These are phyloP conservation scores for Amia ocellicauda DNA, from an alignment of 2,113 vertebrate species.

Conservation along the genomic window DNA sequence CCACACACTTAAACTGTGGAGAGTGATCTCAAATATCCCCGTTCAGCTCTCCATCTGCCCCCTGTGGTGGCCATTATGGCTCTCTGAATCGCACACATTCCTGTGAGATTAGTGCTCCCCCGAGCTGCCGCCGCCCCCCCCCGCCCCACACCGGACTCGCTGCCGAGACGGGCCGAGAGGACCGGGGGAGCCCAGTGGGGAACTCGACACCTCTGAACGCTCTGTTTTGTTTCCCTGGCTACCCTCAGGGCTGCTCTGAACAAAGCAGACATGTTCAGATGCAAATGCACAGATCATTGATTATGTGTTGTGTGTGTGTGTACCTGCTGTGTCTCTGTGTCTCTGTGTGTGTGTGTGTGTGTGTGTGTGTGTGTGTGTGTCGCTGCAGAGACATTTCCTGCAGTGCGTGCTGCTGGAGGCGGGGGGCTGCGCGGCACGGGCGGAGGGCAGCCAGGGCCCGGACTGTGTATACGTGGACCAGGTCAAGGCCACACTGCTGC, in stretches of 20 bases:
- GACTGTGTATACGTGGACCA: slow-evolving; percentile 93
- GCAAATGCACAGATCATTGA: no score
- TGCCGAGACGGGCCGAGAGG: neutral
- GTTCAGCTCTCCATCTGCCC: neutral
- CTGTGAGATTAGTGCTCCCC: slow-evolving; percentile 18
- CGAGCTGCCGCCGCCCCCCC: neutral
- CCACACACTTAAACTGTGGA: neutral
- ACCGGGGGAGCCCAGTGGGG: no score
- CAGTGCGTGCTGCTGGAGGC: slow-evolving; percentile 89
- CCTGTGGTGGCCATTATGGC: slow-evolving; percentile 23
- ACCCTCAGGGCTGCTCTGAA: no score
- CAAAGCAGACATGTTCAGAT: no score
- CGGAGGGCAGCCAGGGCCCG: slow-evolving; percentile 78
- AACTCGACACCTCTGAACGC: no score
- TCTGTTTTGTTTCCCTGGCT: no score
- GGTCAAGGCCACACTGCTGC: slow-evolving; percentile 82
- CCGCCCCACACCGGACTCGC: slow-evolving; percentile 1
- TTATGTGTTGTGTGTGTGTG: no score
- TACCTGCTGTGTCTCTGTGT: neutral
- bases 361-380: slow-evolving; percentile 6
- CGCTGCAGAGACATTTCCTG: slow-evolving; percentile 78
- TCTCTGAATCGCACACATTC: slow-evolving; percentile 26
- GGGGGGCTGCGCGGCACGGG: slow-evolving; percentile 79
- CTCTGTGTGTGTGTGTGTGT: slow-evolving; percentile 3
- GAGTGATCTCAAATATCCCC: slow-evolving; percentile 5